phyloP scores from a whole-genome alignment of 2,888 invertebrate species.

The Acrocyrtus sp. region DNA sequence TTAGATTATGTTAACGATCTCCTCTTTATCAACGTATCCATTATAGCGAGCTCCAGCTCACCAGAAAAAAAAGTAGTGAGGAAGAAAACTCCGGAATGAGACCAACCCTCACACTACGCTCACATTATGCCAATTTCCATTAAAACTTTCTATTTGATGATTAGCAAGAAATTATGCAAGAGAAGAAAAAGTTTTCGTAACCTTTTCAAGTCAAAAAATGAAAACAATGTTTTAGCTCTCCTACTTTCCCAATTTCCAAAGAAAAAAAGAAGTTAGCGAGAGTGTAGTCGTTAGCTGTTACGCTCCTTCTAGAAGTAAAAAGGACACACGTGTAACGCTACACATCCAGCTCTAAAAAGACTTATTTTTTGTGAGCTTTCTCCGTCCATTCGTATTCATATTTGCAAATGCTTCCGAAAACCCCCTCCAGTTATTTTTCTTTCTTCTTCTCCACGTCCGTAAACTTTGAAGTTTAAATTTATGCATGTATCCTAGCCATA shows the following conservation, averaged over 20 bases:
- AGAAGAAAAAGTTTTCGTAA: background rate
- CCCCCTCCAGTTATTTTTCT: too few relatives aligned
- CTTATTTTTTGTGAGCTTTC: too few relatives aligned
- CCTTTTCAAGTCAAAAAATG: background rate
- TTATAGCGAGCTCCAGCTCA: background rate
- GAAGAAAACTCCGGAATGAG: too few relatives aligned
- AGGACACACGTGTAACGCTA: background rate
- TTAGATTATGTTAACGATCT: background rate
- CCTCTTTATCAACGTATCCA: background rate
- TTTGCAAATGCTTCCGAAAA: background rate
- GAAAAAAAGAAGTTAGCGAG: too few relatives aligned
- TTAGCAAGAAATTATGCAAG: constrained; percentile 7
- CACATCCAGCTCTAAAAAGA: too few relatives aligned
- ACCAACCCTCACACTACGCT: too few relatives aligned
- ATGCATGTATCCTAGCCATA: background rate
- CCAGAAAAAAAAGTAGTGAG: too few relatives aligned
- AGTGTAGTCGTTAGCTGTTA: too few relatives aligned
- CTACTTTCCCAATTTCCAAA: too few relatives aligned
- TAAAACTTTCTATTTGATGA: constrained; percentile 20
- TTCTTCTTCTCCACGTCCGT: too few relatives aligned
- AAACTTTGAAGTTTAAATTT: background rate
- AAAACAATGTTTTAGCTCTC: background rate
- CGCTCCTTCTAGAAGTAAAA: background rate
- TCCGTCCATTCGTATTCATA: background rate
- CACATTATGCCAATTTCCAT: constrained; percentile 5